Evolutionary conservation across 2,888 invertebrate genomes (phyloP), one percentile per base, ranked within the genome.

Genomic region (Scaptomyza parva): DNA sequence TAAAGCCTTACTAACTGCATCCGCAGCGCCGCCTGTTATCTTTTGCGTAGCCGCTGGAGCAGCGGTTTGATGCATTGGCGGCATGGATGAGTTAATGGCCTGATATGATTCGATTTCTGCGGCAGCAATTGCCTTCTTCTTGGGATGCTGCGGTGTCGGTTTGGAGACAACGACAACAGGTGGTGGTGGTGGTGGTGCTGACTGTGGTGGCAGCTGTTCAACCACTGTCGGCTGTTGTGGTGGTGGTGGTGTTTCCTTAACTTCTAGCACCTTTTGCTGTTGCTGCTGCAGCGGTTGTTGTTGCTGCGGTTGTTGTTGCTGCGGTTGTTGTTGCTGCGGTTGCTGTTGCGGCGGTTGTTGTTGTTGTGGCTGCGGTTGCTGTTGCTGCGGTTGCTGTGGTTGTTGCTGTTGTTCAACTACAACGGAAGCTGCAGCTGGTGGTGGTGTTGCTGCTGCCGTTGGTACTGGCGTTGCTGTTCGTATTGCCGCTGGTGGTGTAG

Each of bases 1-100:
- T 17, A 95, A 89, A 3, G 94, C 94, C 45, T 90, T 90, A 66
- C 83, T 90, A 1, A 88, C 79, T 0, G 95, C 94, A 81, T 95
- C 95, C 9, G 92, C 92, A 33, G 92, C 92, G 12, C 89, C 89
- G 2, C 86, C 86, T 0, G 88, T 88, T 12, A 86, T 76, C 62
- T 90, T 90, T 35, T 88, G 89, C 6, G 90, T 67, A 24, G 86
- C 82, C 8, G 86, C 82, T 14, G 90, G 80, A 3, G 87, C 79
- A 5, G 89, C 83, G 12, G 90, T 87, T 35, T 90, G 89, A 57
- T 89, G 75, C 78, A 89, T 88, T 1, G 89, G 89, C 33, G 89
- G 87, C 50, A 90, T 69, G 18, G 90, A 73, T 4, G 89, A 77
- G 54, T 79, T 89, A 43, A 83, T 88, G 33, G 82, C 78, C 53